Base-by-base conservation (phyloP, 2,113 vertebrate species). In the Colinus virginianus region DNA sequence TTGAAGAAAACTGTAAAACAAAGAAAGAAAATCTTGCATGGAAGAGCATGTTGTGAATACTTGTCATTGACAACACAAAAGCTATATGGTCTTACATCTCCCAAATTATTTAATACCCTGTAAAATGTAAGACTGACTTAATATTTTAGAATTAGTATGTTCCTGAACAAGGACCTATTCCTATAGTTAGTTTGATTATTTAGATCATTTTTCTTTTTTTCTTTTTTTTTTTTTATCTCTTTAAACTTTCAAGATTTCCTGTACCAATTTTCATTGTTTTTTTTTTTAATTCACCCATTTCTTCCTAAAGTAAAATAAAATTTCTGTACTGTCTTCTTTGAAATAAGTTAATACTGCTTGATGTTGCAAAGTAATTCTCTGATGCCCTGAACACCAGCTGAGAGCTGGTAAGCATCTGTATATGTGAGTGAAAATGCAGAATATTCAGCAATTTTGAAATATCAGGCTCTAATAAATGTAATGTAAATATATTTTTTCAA, bases 401-500 rank as follows among this genome's bases (percentile, higher is more conserved):
- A 58, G 42, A 93, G 36, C 45, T 72, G 36, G 38, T 90, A 56
- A 66, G 23, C 48, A 76, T 58, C 28, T 38, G 40, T 7, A 79
- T 53, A 71, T 43, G 22, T 75, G 46, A 64, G 28, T 83, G n/a
- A 26, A 91, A 80, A 83, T 38, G 7, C 26, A 74, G 18, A 5
- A 36, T 17, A 13, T 43, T 85, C 38, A 48, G 12, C 32, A 83
- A 9, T 25, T 15, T 75, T 48, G 49, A 84, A 91, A 62, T 5
- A 58, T 90, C 13, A 70, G 12, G 5, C 9, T 63, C 9, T 92
- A 71, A 46, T 40, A 51, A 6, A 7, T 79, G 20, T 49, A 42
- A 77, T 43, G 36, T 72, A 79, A 77, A 87, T 70, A 61, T 90
- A 81, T 51, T 51, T 23, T 88, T 84, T 76, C 32, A 74, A 90